Evolutionary conservation across 2,888 invertebrate species (phyloP), one percentile per base, ranked within the genome.

Genomic region (Mantis religiosa): DNA sequence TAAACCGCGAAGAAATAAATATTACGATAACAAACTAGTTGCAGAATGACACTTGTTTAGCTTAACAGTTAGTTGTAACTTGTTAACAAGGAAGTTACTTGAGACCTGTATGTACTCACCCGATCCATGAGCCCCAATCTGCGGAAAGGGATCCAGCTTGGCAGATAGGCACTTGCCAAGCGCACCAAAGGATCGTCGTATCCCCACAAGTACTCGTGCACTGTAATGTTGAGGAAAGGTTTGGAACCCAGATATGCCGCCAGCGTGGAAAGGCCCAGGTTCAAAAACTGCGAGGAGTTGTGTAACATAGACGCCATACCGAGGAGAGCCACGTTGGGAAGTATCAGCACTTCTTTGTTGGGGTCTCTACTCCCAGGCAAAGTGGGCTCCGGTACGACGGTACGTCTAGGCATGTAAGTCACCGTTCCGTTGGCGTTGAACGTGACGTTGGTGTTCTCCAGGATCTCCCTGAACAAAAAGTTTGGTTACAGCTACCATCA

Each of bases 91-190:
- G n/a, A n/a, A n/a, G n/a, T n/a, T n/a, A n/a, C n/a, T n/a, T n/a
- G n/a, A n/a, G n/a, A n/a, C n/a, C n/a, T n/a, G n/a, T n/a, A n/a
- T n/a, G 28, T 90, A 93, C 95, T 94, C 93, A 97, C 97, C 93
- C 97, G 94, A 91, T 97, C 97, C 91, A 98, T 93, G 85, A 98
- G 94, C 0, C 98, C 98, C 91, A 98, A 96, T 91, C 95, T 95
- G n/a, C 94, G 93, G 91, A 97, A 98, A 91, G 97, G 95, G 25
- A 98, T 96, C 94, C 97, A 96, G n/a, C 95, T 95, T 0, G 98
- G 97, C 28, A 97, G 92, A 83, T 97, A 92, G 30, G 94, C 95
- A 91, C 96, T 95, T 0, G 97, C 97, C 71, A 97, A 92, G 2
- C 94, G 93, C 86, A 98, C 95, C 84, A 98, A 92, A 0, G 95